Base-by-base conservation (phyloP, 2,888 invertebrate species). In the Caenorhabditis sulstoni region DNA sequence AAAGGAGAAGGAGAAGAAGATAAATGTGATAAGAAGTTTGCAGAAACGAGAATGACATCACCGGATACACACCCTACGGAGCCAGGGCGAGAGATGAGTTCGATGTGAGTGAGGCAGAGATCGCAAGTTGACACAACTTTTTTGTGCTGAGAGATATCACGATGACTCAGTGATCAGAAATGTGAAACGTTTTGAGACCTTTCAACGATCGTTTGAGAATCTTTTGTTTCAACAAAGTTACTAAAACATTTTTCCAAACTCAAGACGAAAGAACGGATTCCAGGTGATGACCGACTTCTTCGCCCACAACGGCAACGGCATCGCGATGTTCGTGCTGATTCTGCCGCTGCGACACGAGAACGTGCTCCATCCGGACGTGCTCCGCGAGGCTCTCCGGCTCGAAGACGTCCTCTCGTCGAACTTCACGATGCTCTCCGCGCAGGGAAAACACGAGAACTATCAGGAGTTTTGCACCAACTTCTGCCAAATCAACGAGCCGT, bases 401-500 rank as follows among this genome's bases (percentile, higher is more conserved):
- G 73, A 73, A 44, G 53, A 64, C 4, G 53, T 65, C 18, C 57
- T 81, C 8, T 29, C 58, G 39, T 55, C 64, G 11, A 70, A 57
- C 39, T 68, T 65, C 23, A 57, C 45, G 18, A 55, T 49, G 66
- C 23, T 74, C 73, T 85, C 80, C 41, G 70, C 23, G 22, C 58
- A 68, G 68, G 81, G 52, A 67, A 79, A 79, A 50, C 67, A 75
- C 20, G 85, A 88, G 74, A 82, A 81, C 20, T 88, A 85, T 68
- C 68, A 75, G 23, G 81, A 88, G 61, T 88, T 88, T 65, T 89
- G 89, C 74, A 81, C 84, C 16, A 86, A 85, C 22, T 89, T 89
- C 59, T 89, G 89, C 61, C 86, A 86, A 53, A 83, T 89, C 45
- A 89, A 89, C 68, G 88, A 88, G 23, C 88, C 89, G 1, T 86